Evolutionary conservation across 1,140 invertebrate species (phyloP).

Genomic region (Ganaspis sp.): DNA sequence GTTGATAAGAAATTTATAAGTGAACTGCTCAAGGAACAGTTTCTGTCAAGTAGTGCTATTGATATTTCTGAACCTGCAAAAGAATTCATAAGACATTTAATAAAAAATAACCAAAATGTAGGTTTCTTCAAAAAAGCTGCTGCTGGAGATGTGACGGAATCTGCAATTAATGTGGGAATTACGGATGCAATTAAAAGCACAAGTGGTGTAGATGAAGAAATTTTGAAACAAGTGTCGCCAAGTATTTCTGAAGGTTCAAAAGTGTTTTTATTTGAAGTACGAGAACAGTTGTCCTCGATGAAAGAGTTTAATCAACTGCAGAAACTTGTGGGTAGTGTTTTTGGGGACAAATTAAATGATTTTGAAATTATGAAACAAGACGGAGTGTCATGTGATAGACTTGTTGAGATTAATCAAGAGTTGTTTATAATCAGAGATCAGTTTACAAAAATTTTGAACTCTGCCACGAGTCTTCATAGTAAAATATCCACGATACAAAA

Average conservation of each 20-base stretch:
- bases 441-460: background rate
- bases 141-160: background rate
- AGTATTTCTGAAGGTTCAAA: conserved; percentile 17
- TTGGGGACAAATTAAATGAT: background rate
- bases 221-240: background rate
- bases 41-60: background rate
- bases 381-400: background rate
- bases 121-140: conserved; percentile 1
- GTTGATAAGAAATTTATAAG: conserved; percentile 6
- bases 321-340: background rate
- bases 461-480: background rate
- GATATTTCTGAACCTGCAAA: conserved; percentile 7
- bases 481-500: background rate
- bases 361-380: conserved; percentile 12
- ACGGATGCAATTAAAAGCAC: background rate
- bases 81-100: conserved; percentile 11
- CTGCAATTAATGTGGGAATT: background rate
- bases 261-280: conserved; percentile 8
- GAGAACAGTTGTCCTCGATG: conserved; percentile 5
- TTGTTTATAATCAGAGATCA: background rate
- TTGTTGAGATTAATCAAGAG: background rate
- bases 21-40: background rate
- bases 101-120: background rate
- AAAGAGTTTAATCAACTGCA: conserved; percentile 11
- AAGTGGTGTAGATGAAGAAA: background rate